Conservation (phyloP, 2,888 invertebrate species). For the Epinotia brunnichana region DNA sequence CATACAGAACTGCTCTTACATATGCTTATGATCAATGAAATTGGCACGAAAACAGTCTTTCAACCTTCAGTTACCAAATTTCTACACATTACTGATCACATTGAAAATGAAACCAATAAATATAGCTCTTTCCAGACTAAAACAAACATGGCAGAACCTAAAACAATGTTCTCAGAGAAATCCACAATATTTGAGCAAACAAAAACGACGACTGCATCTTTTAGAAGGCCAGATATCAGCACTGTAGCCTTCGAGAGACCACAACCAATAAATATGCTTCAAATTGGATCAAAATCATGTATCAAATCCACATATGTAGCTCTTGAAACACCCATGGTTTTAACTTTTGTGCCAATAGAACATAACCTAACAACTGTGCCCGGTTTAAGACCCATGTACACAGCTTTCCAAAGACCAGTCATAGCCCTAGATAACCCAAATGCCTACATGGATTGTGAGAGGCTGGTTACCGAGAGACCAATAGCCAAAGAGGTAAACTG, state of each 20-base stretch:
- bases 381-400: background rate
- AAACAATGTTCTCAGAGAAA: background rate
- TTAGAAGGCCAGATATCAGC: too few relatives aligned
- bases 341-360: background rate
- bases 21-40: background rate
- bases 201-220: background rate
- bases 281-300: background rate
- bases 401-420: background rate
- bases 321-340: background rate
- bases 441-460: too few relatives aligned
- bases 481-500: background rate
- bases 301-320: background rate
- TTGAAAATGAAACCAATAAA: background rate
- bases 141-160: background rate
- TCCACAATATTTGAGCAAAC: background rate
- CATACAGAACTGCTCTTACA: background rate
- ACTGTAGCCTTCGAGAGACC: background rate
- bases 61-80: background rate
- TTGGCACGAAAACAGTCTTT: background rate
- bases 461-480: background rate
- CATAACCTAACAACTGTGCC: background rate
- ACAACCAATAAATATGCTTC: background rate
- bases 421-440: background rate
- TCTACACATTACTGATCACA: background rate
- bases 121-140: background rate